phyloP scores from a whole-genome alignment of 2,888 invertebrate genomes.

The Ectemnius lituratus region DNA sequence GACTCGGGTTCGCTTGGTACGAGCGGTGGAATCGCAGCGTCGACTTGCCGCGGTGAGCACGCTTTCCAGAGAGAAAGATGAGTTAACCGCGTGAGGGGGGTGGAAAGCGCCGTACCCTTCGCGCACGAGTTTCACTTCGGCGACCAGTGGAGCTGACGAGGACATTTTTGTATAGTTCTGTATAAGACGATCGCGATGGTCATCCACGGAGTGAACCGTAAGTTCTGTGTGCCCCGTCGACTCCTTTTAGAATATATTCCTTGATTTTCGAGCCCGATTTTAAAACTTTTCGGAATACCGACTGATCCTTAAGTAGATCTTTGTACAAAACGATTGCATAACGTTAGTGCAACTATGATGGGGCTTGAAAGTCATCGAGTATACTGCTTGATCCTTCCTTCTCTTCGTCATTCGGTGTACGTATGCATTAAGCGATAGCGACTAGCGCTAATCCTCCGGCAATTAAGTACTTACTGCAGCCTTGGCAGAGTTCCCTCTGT shows the following conservation, averaged over 20 bases:
- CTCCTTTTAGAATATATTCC: slow-evolving; percentile 44
- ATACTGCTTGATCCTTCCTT: slow-evolving; percentile 40
- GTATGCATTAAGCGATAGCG: slow-evolving; percentile 24
- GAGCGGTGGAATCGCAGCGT: not conserved
- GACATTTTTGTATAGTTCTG: slow-evolving; percentile 59
- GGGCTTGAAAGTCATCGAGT: slow-evolving; percentile 38
- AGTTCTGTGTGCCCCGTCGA: slow-evolving; percentile 63
- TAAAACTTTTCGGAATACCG: not conserved
- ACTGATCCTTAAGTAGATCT: not conserved
- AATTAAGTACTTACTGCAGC: slow-evolving; percentile 21
- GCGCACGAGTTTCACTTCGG: slow-evolving; percentile 53
- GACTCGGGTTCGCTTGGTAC: not conserved
- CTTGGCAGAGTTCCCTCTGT: slow-evolving; percentile 6
- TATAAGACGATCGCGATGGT: slow-evolving; percentile 72
- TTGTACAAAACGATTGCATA: not conserved
- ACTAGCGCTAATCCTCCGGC: slow-evolving; percentile 22
- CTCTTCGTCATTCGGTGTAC: slow-evolving; percentile 27
- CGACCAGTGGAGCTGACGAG: slow-evolving; percentile 55
- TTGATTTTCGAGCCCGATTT: slow-evolving; percentile 29
- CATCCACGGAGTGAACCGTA: slow-evolving; percentile 76
- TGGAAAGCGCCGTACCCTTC: slow-evolving; percentile 49
- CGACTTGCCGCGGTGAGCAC: slow-evolving; percentile 20
- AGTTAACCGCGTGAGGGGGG: slow-evolving; percentile 54
- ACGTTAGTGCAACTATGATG: not conserved
- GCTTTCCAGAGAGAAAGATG: slow-evolving; percentile 46